A percentile compares a stretch with the other conserved stretches of the same genome.
These are phyloP conservation scores for Stenopsyche tienmushanensis DNA, from an alignment of 1,140 invertebrate genomes.

Conservation along the genomic window DNA sequence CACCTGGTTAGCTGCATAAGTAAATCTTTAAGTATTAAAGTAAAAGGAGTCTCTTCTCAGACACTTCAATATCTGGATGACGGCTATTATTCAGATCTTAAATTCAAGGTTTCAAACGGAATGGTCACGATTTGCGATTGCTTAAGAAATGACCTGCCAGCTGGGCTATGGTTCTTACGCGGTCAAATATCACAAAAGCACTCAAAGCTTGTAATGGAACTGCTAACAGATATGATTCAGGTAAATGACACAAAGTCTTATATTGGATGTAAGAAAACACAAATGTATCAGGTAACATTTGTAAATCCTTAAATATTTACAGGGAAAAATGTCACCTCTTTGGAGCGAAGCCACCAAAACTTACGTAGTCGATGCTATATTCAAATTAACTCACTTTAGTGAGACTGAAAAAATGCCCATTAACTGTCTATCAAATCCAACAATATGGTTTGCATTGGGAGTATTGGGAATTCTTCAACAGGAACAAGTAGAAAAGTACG, in stretches of 20 bases:
- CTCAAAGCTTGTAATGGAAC: conserved; percentile 82
- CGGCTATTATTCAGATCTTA: conserved; percentile 43
- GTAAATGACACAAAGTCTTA: conserved; percentile 52
- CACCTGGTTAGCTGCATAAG: conserved; percentile 52
- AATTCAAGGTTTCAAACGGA: neutral
- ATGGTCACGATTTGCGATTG: conserved; percentile 2
- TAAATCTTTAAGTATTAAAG: conserved; percentile 51
- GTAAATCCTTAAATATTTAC: neutral
- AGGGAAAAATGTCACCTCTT: conserved; percentile 82
- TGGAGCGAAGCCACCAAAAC: conserved; percentile 89
- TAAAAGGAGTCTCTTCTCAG: conserved; percentile 62
- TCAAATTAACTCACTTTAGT: conserved; percentile 79
- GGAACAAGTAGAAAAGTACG: conserved; percentile 81
- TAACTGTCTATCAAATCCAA: conserved; percentile 78
- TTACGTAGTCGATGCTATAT: conserved; percentile 87
- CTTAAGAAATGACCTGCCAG: conserved; percentile 41
- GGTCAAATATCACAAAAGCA: conserved; percentile 80
- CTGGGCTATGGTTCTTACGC: conserved; percentile 76
- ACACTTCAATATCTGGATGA: conserved; percentile 57
- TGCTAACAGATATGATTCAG: conserved; percentile 89
- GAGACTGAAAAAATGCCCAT: conserved; percentile 72
- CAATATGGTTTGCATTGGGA: conserved; percentile 89
- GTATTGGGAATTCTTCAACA: conserved; percentile 90
- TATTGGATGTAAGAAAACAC: neutral
- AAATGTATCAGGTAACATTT: neutral